phyloP scores from a whole-genome alignment of 2,888 invertebrate species.

The Drosophila atroscutellata region DNA sequence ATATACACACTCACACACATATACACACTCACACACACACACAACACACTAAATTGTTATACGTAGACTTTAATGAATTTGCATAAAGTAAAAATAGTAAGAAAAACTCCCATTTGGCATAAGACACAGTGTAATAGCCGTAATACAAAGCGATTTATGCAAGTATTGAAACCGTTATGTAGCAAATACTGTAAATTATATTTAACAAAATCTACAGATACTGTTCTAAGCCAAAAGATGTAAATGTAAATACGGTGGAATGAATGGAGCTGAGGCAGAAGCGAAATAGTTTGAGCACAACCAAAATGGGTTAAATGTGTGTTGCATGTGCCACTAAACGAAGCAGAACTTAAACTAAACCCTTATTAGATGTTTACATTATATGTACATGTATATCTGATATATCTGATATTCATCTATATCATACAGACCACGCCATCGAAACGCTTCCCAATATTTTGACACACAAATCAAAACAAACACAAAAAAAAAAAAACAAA shows the following conservation, averaged over 20 bases:
- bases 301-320: constrained; percentile 12
- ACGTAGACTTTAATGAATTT: constrained; percentile 3
- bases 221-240: constrained; percentile 44
- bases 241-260: constrained; percentile 33
- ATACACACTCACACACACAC: neutral
- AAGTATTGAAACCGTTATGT: constrained; percentile 23
- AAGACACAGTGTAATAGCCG: constrained; percentile 2
- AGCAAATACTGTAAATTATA: constrained; percentile 39
- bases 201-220: constrained; percentile 10
- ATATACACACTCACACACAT: neutral
- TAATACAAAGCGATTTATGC: constrained; percentile 10
- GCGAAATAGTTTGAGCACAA: neutral
- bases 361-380: constrained; percentile 25
- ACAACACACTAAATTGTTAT: constrained; percentile 29
- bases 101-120: constrained; percentile 2
- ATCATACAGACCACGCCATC: constrained; percentile 21
- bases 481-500: neutral
- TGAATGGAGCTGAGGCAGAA: neutral
- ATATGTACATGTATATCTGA: constrained; percentile 13
- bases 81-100: neutral
- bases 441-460: constrained; percentile 28
- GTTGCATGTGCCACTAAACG: constrained; percentile 20
- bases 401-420: constrained; percentile 13
- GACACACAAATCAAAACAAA: constrained; percentile 8
- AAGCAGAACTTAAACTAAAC: constrained; percentile 19